Base-by-base conservation (phyloP, 2,797 vertebrate genomes). In the Rhinatrema bivittatum region DNA sequence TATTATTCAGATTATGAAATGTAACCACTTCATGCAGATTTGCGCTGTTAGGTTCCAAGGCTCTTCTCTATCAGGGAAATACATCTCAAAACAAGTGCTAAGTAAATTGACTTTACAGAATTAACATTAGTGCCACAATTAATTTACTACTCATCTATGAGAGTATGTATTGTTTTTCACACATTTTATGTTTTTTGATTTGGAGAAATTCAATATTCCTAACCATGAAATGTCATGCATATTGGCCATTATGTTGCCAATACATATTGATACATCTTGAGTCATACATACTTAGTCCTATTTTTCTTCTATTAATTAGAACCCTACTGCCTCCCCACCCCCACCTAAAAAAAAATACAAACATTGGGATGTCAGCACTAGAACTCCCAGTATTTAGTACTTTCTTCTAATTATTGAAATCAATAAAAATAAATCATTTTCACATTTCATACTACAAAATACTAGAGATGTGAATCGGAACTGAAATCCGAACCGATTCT, bases 371-470 rank as follows among this genome's bases (percentile, higher is more conserved):
- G 42, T 44, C 40, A 40, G 25, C 38, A 16, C 45, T 50, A 53
- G 25, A 25, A 41, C 43, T 49, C n/a, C n/a, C 40, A 18, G 12
- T 53, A 50, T 55, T 53, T 71, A 50, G 46, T 53, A 44, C 3
- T 1, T 47, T 37, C 18, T 60, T 43, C 42, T 70, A 68, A 72
- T 75, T 65, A 50, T 39, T 52, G 39, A 39, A 46, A 34, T 36
- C 52, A 56, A 60, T 53, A 55, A 58, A n/a, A 57, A 22, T 56
- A 46, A 64, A 46, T 3, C 13, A 30, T 45, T 56, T n/a, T 60
- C 49, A 46, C 36, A 60, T 64, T 41, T 60, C 53, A 69, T 37
- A 44, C 36, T 65, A 30, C 37, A 54, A 74, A 74, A 68, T 72
- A 69, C n/a, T n/a, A n/a, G n/a, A n/a, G n/a, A n/a, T n/a, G n/a